Base-by-base conservation (phyloP, 1,140 invertebrate species). In the Cryptotermes secundus region DNA sequence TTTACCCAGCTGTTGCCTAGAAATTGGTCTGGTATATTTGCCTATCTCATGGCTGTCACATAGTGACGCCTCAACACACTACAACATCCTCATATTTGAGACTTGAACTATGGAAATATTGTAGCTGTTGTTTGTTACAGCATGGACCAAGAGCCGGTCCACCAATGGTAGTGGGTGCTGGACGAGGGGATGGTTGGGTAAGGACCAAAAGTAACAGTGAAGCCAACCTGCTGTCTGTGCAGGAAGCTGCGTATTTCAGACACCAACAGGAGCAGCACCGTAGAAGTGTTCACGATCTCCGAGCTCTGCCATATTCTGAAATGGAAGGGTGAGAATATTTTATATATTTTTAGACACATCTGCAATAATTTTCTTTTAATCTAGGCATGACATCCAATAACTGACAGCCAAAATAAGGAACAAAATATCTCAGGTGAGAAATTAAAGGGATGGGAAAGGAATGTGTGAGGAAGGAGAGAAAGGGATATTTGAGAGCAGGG, bases 181-280 rank as follows among this genome's bases (percentile, higher is more conserved):
- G 26, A 49, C 82, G 42, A 80, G 34, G 22, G 79, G 83, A 65
- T 53, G 80, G 31, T 36, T 84, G 89, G 86, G 87, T 90, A 0
- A 88, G 93, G 79, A 89, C 94, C 86, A 92, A 94, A 85, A 93
- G 93, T 81, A 91, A 92, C 34, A 96, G 95, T 85, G 95, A 96
- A 88, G 95, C 95, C 31, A 96, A 96, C 89, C 91, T 96, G 2
- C 88, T 96, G 19, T 92, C 93, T 87, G 81, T 88, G 89, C 83
- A 87, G 86, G 80, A 82, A 85, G 34, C 86, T 86, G 31, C 72
- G 4, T 72, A 72, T 16, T n/a, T 72, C n/a, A 72, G 59, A 72
- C 59, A 72, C 59, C 59, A 72, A 72, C 59, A 72, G 59, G 59
- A 84, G 0, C 85, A 86, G 24, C 87, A 88, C 72, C 80, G 88